Percentiles rank a stretch among this genome's conserved stretches.
Conservation (phyloP, 2,888 invertebrate genomes). For the Lobophora halterata region DNA sequence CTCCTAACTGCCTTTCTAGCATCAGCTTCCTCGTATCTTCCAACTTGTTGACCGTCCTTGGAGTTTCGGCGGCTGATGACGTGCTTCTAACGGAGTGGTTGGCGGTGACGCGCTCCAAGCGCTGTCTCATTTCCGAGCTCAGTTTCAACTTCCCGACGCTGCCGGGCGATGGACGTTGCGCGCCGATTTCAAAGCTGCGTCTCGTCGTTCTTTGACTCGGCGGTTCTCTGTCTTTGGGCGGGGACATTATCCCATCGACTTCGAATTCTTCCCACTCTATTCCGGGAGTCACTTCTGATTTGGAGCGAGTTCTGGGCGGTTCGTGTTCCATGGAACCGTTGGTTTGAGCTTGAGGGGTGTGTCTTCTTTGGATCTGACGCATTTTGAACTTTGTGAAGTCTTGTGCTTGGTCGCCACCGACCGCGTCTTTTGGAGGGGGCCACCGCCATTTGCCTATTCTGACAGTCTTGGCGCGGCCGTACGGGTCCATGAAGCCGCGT, state of each 20-base stretch:
- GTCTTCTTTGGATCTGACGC: slow-evolving; percentile 89
- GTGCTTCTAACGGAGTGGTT: slow-evolving; percentile 92
- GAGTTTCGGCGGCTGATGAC: slow-evolving; percentile 85
- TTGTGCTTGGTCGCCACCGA: slow-evolving; percentile 85
- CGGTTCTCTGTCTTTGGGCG: slow-evolving; percentile 54
- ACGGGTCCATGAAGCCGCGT: slow-evolving; percentile 92
- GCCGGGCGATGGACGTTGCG: slow-evolving; percentile 90
- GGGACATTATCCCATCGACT: slow-evolving; percentile 79
- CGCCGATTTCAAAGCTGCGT: slow-evolving; percentile 90
- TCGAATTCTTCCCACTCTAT: slow-evolving; percentile 94
- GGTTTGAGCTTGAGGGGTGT: slow-evolving; percentile 85
- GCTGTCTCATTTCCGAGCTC: slow-evolving; percentile 94
- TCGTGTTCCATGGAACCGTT: slow-evolving; percentile 63
- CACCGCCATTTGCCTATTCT: slow-evolving; percentile 97
- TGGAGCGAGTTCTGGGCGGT: slow-evolving; percentile 63
- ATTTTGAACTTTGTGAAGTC: slow-evolving; percentile 94
- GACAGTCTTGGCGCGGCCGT: slow-evolving; percentile 96
- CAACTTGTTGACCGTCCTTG: slow-evolving; percentile 88
- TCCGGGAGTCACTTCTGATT: slow-evolving; percentile 74
- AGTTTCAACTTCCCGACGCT: slow-evolving; percentile 94
- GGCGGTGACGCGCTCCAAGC: slow-evolving; percentile 93
- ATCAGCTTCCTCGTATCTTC: slow-evolving; percentile 92
- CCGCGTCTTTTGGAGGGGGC: slow-evolving; percentile 92
- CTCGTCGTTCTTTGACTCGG: slow-evolving; percentile 69
- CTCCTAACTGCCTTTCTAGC: slow-evolving; percentile 91